Base-by-base conservation (phyloP, 2,888 invertebrate genomes). In the Epirrhoe alternata region DNA sequence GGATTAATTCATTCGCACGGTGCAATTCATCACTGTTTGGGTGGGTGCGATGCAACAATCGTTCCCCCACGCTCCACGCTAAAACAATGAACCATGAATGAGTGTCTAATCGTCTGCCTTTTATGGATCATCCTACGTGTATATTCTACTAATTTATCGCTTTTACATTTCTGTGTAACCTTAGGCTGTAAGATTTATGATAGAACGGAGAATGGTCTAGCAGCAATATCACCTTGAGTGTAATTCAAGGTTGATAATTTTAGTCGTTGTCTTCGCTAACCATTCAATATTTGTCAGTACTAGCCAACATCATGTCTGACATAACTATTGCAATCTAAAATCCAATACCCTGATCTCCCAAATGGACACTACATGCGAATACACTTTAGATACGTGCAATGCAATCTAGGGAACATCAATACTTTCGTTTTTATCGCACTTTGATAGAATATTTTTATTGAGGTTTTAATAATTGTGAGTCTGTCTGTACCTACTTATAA, bases 1-100 rank as follows among this genome's bases (percentile, higher is more conserved):
- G 84, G 84, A 86, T 86, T 86, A 86, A 90, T 89, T 85, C 74
- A 83, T 82, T 85, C 79, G 80, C 81, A 82, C 82, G 79, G 73
- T 86, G 87, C 84, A 86, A 88, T 89, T 85, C 80, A 87, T 89
- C 84, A 86, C 76, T 75, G 76, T 75, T 76, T 79, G 76, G 75
- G 90, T 89, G 89, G 89, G 89, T 88, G 88, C 88, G 87, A 86
- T 88, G 88, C 88, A 88, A 86, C 86, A 86, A 85, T 86, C 80
- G 79, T 77, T 84, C 84, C 74, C 88, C 89, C 85, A 89, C 90
- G 83, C 81, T 68, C 60, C 53, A 62, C 63, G 57, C 73, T 82
- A 75, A 86, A 86, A 90, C 90, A 89, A 90, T 90, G 80, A 79
- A 75, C 75, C 76, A 74, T 77, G 80, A 83, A 84, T 82, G 81